Evolutionary conservation across 2,888 invertebrate genomes (phyloP), one percentile per base, ranked within the genome.

Genomic region (Tiliacea aurago): DNA sequence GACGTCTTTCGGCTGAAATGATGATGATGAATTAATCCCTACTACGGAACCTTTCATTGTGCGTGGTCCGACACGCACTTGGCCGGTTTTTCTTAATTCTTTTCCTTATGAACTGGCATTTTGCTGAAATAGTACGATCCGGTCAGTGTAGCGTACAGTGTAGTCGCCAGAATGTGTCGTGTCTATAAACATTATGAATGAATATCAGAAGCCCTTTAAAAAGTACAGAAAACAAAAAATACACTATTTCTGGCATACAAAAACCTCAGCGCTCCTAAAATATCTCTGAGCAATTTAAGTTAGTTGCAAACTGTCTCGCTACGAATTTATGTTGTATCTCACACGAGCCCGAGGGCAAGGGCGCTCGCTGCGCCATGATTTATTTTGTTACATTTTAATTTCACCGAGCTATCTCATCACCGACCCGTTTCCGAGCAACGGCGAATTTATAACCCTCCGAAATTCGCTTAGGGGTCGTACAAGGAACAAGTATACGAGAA

Each of bases 321-420:
- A 51, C 74, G 65, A 87, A 86, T 85, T 87, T 87, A 87, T 83
- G 83, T 79, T 72, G 81, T 73, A 85, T 66, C 85, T 84, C 87
- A 87, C 69, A 85, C 76, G 62, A 58, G 87, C 87, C 87, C 66
- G 51, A 67, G 87, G 86, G 85, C 79, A 81, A 83, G 78, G 83
- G 79, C 73, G 80, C 84, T 86, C 88, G 83, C 85, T 86, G 84
- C 82, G 73, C 85, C 91, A 90, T 88, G 90, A 90, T 91, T 91
- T 91, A 93, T 92, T 91, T 87, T 86, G 91, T 93, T 92, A 92
- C 90, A 88, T 92, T 92, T 93, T 93, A 92, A 93, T 92, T 93
- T 93, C 86, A 87, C 87, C 87, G 86, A 87, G 91, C 92, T 90
- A 90, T 92, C 92, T 90, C 92, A 92, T 93, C 91, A 87, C 84